phyloP scores from a whole-genome alignment of 2,888 invertebrate species.

The Meliscaeva auricollis region DNA sequence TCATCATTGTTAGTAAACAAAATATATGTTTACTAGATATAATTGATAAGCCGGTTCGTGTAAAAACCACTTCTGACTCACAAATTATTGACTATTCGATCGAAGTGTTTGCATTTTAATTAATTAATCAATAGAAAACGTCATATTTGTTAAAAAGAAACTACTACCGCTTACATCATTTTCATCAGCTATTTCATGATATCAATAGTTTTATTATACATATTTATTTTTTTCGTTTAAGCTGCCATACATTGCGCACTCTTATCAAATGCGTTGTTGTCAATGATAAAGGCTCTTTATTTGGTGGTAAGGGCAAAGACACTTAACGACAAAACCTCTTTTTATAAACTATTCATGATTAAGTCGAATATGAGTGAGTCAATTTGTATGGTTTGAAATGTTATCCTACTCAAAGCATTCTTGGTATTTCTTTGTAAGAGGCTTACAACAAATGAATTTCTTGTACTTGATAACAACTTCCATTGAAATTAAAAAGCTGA shows the following conservation, averaged over 20 bases:
- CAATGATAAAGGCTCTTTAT: neutral
- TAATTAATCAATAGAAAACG: neutral
- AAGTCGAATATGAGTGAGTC: neutral
- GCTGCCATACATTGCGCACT: neutral
- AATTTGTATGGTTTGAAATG: too few relatives aligned
- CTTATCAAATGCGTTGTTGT: constrained; percentile 2
- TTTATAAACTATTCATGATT: neutral
- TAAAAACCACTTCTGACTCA: constrained; percentile 45
- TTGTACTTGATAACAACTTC: neutral
- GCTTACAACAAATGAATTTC: neutral
- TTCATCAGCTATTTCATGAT: neutral
- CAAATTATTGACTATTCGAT: neutral
- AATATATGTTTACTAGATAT: constrained; percentile 33
- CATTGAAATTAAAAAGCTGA: neutral
- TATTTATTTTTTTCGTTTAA: too few relatives aligned
- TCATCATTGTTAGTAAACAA: constrained; percentile 58
- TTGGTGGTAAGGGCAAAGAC: neutral
- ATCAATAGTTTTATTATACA: too few relatives aligned
- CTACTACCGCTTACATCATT: neutral
- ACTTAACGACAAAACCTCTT: neutral
- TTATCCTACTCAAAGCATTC: neutral
- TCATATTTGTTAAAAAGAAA: constrained; percentile 3
- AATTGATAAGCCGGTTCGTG: constrained; percentile 66
- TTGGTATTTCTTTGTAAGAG: neutral
- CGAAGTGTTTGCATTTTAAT: constrained; percentile 16